Base-by-base conservation (phyloP, 2,797 vertebrate species). In the Malacoctenus gilli region DNA sequence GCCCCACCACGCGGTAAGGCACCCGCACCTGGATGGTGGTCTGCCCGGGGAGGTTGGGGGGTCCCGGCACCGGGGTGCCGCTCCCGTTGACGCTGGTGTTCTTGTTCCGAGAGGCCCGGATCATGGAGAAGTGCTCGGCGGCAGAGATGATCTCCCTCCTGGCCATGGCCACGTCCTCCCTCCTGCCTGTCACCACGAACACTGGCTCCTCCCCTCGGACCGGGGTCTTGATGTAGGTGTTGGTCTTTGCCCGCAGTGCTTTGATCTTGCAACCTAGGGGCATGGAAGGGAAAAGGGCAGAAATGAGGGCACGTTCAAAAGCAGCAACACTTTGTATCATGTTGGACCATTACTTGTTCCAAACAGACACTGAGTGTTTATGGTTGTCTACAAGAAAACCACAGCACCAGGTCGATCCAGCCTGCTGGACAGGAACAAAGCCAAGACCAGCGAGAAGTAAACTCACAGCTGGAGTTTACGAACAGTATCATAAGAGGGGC, bases 201-300 rank as follows among this genome's bases (percentile, higher is more conserved):
- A 98, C 94, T 16, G 96, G 96, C 90, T 98, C 96, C 91, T 97
- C 96, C 58, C 96, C 96, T 15, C 96, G 94, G 44, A 98, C 96
- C 0, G 96, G 96, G 59, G 96, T 98, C 93, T 98, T 98, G 87
- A 98, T 98, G 80, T 98, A 97, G 72, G 95, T 97, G 92, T 98
- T 98, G 89, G 96, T 98, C 90, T 98, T 98, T 1, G 95, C 96
- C 87, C 96, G 92, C 84, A 98, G 87, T 23, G 96, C 96, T 93
- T 98, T 98, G 89, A 98, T 98, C 93, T 98, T 98, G 87, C 96
- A 98, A 89, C 96, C 96, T 98, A 53, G 8, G 42, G n/a, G n/a
- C n/a, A n/a, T n/a, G n/a, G n/a, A n/a, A n/a, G n/a, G n/a, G n/a
- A n/a, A n/a, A n/a, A n/a, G n/a, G n/a, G n/a, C n/a, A n/a, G 15